Base-by-base conservation (phyloP, 2,113 vertebrate genomes). In the Urocynchramus pylzowi region DNA sequence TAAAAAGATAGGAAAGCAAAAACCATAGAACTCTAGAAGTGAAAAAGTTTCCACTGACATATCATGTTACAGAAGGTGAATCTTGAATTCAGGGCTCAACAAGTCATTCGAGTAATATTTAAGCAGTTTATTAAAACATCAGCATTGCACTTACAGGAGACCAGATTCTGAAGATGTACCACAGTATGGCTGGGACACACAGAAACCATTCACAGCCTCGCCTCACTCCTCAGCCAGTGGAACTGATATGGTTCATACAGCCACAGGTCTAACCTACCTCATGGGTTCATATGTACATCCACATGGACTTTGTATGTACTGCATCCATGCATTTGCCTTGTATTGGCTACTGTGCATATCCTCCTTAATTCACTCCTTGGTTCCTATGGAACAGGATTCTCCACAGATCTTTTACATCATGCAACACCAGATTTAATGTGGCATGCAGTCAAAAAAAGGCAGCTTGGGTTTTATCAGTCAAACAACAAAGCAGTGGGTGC, bases 11-110 rank as follows among this genome's bases (percentile, higher is more conserved):
- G 33, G 2, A 59, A 63, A 75, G 22, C 7, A 63, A 57, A 75
- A 28, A 0, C 2, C 13, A 24, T 2, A 22, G 14, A 73, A 56
- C 11, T 39, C 53, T 56, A 33, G 12, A 47, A 11, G 3, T 67
- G 44, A 63, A 79, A 78, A 41, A 2, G 2, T 79, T 90, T 92
- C 39, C 33, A 45, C 18, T 80, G 7, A 16, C 11, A 64, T 64
- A 31, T 54, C 31, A 24, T 60, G 41, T 71, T 44, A 57, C 28
- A 71, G n/a, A 67, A 84, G 8, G 14, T 20, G 11, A 69, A 15
- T 50, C 39, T 61, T 89, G 20, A 81, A 64, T 50, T 91, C 9
- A 54, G 28, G 14, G 13, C 24, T 56, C 33, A 89, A 57, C 8
- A 61, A 61, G 6, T 37, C 2, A n/a, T 49, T 53, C 76, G 68